Conservation (phyloP, 2,888 invertebrate genomes). For the Hirtodrosophila duncani region DNA sequence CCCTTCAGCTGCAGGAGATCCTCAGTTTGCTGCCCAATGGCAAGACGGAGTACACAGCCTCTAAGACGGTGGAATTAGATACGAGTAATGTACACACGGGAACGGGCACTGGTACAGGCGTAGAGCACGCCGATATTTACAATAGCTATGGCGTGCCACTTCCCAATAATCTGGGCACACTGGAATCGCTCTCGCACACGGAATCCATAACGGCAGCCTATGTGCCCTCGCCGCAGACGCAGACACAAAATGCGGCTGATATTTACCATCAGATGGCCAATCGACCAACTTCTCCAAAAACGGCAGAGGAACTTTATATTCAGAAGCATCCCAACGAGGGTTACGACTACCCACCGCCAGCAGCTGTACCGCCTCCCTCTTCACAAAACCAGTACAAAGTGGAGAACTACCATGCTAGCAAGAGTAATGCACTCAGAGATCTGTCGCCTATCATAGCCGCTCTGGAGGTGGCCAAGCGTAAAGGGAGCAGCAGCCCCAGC, state of each 20-base stretch:
- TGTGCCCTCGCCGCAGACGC: slow-evolving; percentile 42
- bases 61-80: slow-evolving; percentile 70
- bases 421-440: slow-evolving; percentile 59
- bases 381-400: slow-evolving; percentile 54
- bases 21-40: slow-evolving; percentile 73
- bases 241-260: slow-evolving; percentile 62
- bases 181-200: slow-evolving; percentile 75
- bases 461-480: slow-evolving; percentile 71
- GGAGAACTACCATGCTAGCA: slow-evolving; percentile 62
- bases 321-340: slow-evolving; percentile 75
- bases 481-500: slow-evolving; percentile 28
- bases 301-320: slow-evolving; percentile 69
- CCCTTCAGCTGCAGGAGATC: slow-evolving; percentile 75
- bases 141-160: slow-evolving; percentile 62
- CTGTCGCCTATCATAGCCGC: slow-evolving; percentile 74
- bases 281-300: slow-evolving; percentile 63
- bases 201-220: slow-evolving; percentile 77
- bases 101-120: slow-evolving; percentile 23
- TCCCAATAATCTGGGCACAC: slow-evolving; percentile 65
- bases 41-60: slow-evolving; percentile 74
- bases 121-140: slow-evolving; percentile 56
- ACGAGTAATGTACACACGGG: slow-evolving; percentile 40
- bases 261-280: slow-evolving; percentile 76
- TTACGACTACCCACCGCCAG: slow-evolving; percentile 58
- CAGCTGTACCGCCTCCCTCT: slow-evolving; percentile 31